Evolutionary conservation across 2,113 vertebrate species (phyloP), one percentile per base, ranked within the genome.

Genomic region (Sander vitreus): DNA sequence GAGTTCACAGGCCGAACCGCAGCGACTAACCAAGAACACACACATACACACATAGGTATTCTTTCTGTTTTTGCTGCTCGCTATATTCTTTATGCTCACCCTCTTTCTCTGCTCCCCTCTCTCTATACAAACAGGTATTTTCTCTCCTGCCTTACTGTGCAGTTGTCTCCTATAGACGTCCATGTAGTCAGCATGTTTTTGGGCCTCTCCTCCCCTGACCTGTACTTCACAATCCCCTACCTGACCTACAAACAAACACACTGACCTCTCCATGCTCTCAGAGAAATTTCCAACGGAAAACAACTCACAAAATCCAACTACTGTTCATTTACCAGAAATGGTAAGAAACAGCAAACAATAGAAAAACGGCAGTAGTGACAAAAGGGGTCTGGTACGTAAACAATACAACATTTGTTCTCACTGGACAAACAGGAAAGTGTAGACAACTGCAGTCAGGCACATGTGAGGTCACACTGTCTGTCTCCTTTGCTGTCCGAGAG

Each of bases 1-100:
- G 97, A 3, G 96, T 99, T 25, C 96, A 98, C 92, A 95, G 92
- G 69, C 95, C 96, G 0, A n/a, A 92, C 5, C 43, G 16, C 30
- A 78, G 59, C 11, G 15, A 71, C 76, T 89, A 74, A 92, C 8
- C 30, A 59, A 63, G 53, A 60, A 83, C 53, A 54, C 23, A 67
- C 54, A 57, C 36, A 60, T 2, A 27, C 65, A 68, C 47, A 50
- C n/a, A 45, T 23, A 76, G 68, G 71, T 81, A 72, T 78, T 76
- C 64, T 69, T 57, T 62, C 55, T n/a, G 0, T 79, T 73, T 70
- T 66, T 78, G 83, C 75, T 45, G 19, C 59, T 70, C 73, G 48
- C 65, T 33, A 51, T 13, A 58, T 50, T 73, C 47, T 73, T 77
- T 73, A 27, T 85, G 76, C 68, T 68, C 45, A 62, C 23, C 11